Base-by-base conservation (phyloP, 2,113 vertebrate genomes). In the Platanista minor region DNA sequence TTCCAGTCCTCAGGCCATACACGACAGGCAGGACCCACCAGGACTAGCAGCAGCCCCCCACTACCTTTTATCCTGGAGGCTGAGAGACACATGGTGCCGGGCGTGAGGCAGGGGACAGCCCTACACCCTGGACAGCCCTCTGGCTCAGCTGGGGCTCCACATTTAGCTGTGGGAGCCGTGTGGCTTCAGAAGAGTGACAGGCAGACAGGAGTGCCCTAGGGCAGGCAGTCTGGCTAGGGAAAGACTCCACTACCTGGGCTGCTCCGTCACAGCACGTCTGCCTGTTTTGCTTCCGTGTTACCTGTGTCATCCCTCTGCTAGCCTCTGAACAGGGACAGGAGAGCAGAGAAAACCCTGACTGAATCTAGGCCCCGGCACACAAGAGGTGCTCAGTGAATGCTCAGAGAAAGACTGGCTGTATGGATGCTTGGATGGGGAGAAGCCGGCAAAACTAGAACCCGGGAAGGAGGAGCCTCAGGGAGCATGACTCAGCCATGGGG, bases 231-330 rank as follows among this genome's bases (percentile, higher is more conserved):
- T 2, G 1, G 71, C 5, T 2, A 31, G n/a, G 41, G 41, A 13
- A 27, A 41, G 71, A 57, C 6, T 77, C 57, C 23, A 9, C 4
- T 0, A 12, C 57, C 23, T 36, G 41, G 15, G 31, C 41, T 0
- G 5, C 17, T 4, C 15, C 0, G 2, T 29, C 71, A 6, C 4
- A 5, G 87, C 72, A 6, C 0, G 0, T 21, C 41, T 18, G 57
- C 41, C 41, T 18, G 5, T 8, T 17, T 46, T 0, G 2, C 9
- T 17, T 14, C 5, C 0, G 1, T 41, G 33, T 2, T 3, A 15
- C 71, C 71, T 36, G 72, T 6, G 72, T 36, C 4, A 1, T 64
- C 33, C 10, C 11, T 15, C 84, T 17, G 6, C 33, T 11, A 10
- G 25, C 41, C 43, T 52, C 87, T 8, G 59, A 64, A 13, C 2